Percentiles rank a stretch among this genome's conserved stretches.
These are phyloP conservation scores for Trachelus troglodyta DNA, from an alignment of 2,888 invertebrate species.

Conservation along the genomic window DNA sequence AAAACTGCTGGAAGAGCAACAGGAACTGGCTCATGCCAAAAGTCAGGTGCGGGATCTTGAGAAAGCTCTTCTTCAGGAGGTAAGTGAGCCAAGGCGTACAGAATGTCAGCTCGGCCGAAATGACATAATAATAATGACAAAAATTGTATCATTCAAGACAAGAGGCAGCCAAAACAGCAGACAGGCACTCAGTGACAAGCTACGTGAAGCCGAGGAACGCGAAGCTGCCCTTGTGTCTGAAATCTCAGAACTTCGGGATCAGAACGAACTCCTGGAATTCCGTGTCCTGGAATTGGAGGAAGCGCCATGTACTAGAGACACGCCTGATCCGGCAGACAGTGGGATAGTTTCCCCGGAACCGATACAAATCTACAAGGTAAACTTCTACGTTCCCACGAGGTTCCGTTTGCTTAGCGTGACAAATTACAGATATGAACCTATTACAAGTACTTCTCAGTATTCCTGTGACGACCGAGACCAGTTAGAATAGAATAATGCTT, in stretches of 20 bases:
- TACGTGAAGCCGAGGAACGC: conserved; percentile 67
- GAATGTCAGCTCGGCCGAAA: neutral
- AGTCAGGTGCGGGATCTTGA: conserved; percentile 68
- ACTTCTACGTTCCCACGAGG: neutral
- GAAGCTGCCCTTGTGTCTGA: conserved; percentile 75
- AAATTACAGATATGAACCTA: neutral
- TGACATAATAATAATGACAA: neutral
- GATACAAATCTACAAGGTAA: conserved; percentile 51
- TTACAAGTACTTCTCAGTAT: neutral
- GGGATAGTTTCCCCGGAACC: conserved; percentile 69
- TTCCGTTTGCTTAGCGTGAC: neutral
- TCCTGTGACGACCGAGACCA: neutral
- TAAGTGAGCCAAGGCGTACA: conserved; percentile 37
- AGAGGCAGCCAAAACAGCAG: conserved; percentile 57
- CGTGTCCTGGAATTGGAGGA: conserved; percentile 82
- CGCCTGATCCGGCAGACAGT: conserved; percentile 50
- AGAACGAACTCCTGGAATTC: conserved; percentile 84
- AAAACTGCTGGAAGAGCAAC: conserved; percentile 58
- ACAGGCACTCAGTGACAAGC: conserved; percentile 60
- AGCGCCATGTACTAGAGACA: conserved; percentile 46
- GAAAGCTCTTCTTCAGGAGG: conserved; percentile 65
- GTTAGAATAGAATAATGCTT: neutral
- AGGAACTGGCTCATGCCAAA: conserved; percentile 67
- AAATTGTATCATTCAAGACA: conserved; percentile 37
- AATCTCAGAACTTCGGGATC: conserved; percentile 79